Evolutionary conservation across 1,140 invertebrate species (phyloP).

Genomic region (Lasioglossum albipes): DNA sequence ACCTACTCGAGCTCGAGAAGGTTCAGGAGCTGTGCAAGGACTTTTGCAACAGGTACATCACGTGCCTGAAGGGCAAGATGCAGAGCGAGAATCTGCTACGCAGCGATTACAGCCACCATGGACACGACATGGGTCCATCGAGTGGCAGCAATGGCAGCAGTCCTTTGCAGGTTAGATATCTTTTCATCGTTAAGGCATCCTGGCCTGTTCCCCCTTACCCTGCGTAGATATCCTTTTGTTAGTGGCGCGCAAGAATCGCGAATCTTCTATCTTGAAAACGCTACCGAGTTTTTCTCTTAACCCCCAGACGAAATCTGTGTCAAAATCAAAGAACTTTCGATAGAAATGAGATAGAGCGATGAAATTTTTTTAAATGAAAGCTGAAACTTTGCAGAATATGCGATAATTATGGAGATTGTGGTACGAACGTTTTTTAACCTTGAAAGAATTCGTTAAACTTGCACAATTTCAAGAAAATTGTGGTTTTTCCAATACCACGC

Average conservation of each 20-base stretch:
- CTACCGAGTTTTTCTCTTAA: background rate
- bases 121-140: slow-evolving; percentile 81
- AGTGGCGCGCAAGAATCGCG: slow-evolving; percentile 67
- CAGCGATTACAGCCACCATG: slow-evolving; percentile 85
- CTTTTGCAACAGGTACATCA: slow-evolving; percentile 97
- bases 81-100: slow-evolving; percentile 94
- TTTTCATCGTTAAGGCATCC: slow-evolving; percentile 37
- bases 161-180: slow-evolving; percentile 78
- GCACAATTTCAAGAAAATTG: too few species aligned
- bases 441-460: too few species aligned
- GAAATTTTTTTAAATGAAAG: too few species aligned
- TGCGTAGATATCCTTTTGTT: slow-evolving; percentile 75
- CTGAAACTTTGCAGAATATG: too few species aligned
- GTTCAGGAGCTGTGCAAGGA: slow-evolving; percentile 98
- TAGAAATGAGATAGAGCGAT: too few species aligned
- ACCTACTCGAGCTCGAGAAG: slow-evolving; percentile 96
- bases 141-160: slow-evolving; percentile 82
- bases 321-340: too few species aligned
- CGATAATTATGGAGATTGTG: too few species aligned
- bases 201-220: slow-evolving; percentile 67
- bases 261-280: background rate
- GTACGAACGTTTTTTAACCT: too few species aligned
- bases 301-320: too few species aligned
- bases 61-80: slow-evolving; percentile 97
- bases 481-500: too few species aligned